phyloP scores from a whole-genome alignment of 2,888 invertebrate genomes.

The Zhengitettix transpicula region DNA sequence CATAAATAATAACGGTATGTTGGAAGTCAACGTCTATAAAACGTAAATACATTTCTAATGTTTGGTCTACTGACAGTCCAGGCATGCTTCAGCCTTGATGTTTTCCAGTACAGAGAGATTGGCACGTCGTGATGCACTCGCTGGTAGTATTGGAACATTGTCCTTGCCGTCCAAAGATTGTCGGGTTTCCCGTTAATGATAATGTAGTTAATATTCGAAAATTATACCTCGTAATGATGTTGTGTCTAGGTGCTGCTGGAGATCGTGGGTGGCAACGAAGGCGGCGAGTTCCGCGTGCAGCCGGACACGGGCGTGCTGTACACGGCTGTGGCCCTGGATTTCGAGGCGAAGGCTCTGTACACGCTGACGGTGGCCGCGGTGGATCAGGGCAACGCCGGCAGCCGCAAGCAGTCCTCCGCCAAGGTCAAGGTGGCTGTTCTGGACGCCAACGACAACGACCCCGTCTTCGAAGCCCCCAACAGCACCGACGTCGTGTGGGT shows the following conservation, averaged over 20 bases:
- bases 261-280: slow-evolving; percentile 84
- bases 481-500: slow-evolving; percentile 36
- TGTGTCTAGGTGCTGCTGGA: slow-evolving; percentile 35
- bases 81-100: too few species aligned
- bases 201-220: too few species aligned
- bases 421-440: slow-evolving; percentile 77
- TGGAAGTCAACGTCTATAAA: too few species aligned
- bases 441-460: slow-evolving; percentile 90
- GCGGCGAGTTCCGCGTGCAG: slow-evolving; percentile 73
- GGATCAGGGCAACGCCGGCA: slow-evolving; percentile 70
- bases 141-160: too few species aligned
- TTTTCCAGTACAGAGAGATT: too few species aligned
- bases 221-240: too few species aligned
- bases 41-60: too few species aligned
- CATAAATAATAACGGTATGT: too few species aligned
- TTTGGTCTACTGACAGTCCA: too few species aligned
- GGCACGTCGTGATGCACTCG: too few species aligned
- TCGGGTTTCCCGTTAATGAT: too few species aligned
- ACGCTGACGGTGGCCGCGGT: slow-evolving; percentile 78
- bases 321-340: slow-evolving; percentile 65
- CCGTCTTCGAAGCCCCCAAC: slow-evolving; percentile 47
- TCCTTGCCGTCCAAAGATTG: too few species aligned
- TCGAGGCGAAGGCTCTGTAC: slow-evolving; percentile 68
- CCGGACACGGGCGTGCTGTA: slow-evolving; percentile 79
- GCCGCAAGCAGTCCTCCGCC: slow-evolving; percentile 72